These are phyloP conservation scores for Dolichoris vasculosae DNA, from an alignment of 1,140 invertebrate genomes.

Conservation along the genomic window DNA sequence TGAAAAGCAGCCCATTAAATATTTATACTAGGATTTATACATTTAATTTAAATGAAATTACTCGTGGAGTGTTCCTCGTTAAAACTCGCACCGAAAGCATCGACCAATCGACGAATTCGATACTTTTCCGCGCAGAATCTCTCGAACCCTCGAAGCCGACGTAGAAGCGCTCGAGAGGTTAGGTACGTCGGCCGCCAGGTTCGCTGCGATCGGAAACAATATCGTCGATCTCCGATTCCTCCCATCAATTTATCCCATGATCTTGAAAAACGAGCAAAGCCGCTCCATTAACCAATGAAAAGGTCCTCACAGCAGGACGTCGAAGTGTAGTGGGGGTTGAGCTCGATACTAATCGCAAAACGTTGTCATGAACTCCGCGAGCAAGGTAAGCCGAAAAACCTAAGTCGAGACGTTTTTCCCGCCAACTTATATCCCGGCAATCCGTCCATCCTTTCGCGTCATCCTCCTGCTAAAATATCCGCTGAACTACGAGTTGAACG, in stretches of 20 bases:
- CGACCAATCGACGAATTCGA: background rate
- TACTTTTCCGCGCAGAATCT: background rate
- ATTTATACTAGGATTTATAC: no score
- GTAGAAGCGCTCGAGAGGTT: no score
- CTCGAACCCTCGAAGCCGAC: no score
- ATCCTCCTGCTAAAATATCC: background rate
- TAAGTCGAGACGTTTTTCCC: conserved; percentile 41
- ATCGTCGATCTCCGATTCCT: background rate
- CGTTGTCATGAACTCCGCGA: conserved; percentile 75
- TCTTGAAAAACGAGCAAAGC: background rate
- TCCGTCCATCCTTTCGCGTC: background rate
- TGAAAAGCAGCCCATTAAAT: no score
- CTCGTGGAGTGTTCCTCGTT: no score
- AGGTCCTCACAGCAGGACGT: no score
- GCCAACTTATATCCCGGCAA: background rate
- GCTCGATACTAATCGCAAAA: conserved; percentile 16
- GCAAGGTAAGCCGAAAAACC: conserved; percentile 72
- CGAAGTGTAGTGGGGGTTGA: background rate
- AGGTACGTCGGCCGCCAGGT: background rate
- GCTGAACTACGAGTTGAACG: conserved; percentile 8
- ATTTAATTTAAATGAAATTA: no score
- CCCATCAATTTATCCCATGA: background rate
- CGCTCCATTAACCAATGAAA: conserved; percentile 14
- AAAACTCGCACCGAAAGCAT: no score
- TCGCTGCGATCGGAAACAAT: background rate